phyloP scores from a whole-genome alignment of 2,888 invertebrate species.

The Yponomeuta sedellus region DNA sequence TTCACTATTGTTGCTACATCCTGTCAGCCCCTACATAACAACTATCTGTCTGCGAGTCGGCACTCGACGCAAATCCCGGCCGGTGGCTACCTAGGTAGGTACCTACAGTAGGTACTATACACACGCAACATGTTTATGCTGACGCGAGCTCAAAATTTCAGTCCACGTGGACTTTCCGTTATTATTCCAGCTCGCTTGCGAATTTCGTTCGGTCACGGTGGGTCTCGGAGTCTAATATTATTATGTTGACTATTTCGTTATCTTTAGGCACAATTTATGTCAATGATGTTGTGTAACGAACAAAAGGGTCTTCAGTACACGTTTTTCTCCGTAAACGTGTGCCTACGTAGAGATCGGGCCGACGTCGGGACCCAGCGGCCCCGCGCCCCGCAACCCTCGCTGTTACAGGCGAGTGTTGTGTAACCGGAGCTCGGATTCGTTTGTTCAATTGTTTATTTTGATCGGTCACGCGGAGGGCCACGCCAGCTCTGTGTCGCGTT shows the following conservation, averaged over 20 bases:
- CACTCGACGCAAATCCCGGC: neutral
- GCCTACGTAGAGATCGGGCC: neutral
- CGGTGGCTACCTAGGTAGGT: neutral
- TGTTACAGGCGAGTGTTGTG: neutral
- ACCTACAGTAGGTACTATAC: too few relatives aligned
- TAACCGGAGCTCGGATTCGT: neutral
- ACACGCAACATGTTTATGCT: too few relatives aligned
- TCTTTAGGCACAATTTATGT: too few relatives aligned
- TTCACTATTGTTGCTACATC: neutral
- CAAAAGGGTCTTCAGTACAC: too few relatives aligned
- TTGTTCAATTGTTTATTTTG: conserved; percentile 2
- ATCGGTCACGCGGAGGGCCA: neutral
- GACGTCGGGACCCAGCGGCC: neutral
- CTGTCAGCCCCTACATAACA: neutral
- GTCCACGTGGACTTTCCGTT: neutral
- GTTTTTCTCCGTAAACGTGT: too few relatives aligned
- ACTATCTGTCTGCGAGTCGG: neutral
- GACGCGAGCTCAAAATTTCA: neutral
- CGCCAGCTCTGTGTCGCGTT: neutral
- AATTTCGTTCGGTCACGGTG: neutral
- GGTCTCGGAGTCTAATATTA: too few relatives aligned
- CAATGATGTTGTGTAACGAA: too few relatives aligned
- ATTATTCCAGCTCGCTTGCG: neutral
- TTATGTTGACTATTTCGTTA: too few relatives aligned
- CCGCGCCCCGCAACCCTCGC: neutral